phyloP scores from a whole-genome alignment of 2,888 invertebrate species.

The Pollenia angustigena region DNA sequence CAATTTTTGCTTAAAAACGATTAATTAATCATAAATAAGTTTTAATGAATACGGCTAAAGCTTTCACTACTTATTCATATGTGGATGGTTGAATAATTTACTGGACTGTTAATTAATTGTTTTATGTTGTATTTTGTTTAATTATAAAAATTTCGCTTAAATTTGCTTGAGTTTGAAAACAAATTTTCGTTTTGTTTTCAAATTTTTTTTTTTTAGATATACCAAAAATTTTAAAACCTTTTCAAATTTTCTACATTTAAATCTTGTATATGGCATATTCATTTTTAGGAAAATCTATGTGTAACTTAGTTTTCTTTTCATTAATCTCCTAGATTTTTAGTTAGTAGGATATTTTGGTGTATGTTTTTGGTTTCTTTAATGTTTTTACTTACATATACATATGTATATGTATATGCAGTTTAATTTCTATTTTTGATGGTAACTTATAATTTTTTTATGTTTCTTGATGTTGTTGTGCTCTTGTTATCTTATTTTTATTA shows the following conservation, averaged over 20 bases:
- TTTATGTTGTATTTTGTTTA: no score
- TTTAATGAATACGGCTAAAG: no score
- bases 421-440: slow-evolving; percentile 65
- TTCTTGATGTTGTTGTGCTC: slow-evolving; percentile 67
- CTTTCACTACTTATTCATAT: no score
- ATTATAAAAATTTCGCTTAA: no score
- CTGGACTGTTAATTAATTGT: no score
- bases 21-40: no score
- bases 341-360: slow-evolving; percentile 58
- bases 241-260: not conserved
- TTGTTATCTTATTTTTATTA: slow-evolving; percentile 59
- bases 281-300: not conserved
- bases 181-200: no score
- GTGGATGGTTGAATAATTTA: no score
- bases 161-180: no score
- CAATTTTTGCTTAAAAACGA: no score
- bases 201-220: no score
- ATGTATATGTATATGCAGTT: slow-evolving; percentile 24
- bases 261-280: not conserved
- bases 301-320: not conserved
- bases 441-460: slow-evolving; percentile 68
- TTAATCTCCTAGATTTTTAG: not conserved
- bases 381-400: not conserved
- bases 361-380: slow-evolving; percentile 27
- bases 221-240: no score